A percentile compares a stretch with the other conserved stretches of the same genome.
Evolutionary conservation across 1,140 invertebrate species (phyloP).

Genomic region (Drosophila willistoni): DNA sequence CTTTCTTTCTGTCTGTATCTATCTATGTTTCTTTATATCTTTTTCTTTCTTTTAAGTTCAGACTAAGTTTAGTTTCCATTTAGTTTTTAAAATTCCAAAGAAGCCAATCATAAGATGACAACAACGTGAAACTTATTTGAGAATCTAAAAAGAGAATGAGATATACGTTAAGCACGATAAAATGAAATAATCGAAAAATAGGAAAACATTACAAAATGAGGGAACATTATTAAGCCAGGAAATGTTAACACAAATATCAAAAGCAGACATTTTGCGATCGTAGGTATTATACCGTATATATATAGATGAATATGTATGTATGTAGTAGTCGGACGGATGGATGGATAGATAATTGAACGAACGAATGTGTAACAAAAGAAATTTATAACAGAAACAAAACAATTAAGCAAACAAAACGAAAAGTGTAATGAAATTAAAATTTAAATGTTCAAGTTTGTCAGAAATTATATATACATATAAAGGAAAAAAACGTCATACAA

Average conservation of each 20-base stretch:
- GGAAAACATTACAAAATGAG: conserved; percentile 35
- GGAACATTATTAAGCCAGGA: conserved; percentile 59
- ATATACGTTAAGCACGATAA: conserved; percentile 5
- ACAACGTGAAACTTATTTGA: neutral
- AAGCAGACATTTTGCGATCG: conserved; percentile 20
- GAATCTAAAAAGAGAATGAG: neutral
- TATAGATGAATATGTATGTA: conserved; percentile 1
- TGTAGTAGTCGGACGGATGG: conserved; percentile 27
- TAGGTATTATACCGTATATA: conserved; percentile 14
- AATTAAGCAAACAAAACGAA: conserved; percentile 52
- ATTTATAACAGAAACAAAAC: conserved; percentile 53
- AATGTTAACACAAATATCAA: conserved; percentile 61
- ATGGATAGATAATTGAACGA: conserved; percentile 39
- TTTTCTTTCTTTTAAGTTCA: neutral
- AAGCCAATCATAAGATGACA: neutral
- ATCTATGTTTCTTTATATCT: neutral
- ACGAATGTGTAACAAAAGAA: conserved; percentile 30
- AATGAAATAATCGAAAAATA: conserved; percentile 3
- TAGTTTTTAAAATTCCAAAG: neutral
- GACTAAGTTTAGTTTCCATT: neutral
- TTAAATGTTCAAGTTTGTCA: conserved; percentile 81
- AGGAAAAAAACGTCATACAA: conserved; percentile 10
- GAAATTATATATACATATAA: conserved; percentile 67
- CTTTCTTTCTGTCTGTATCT: neutral
- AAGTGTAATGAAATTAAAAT: conserved; percentile 72